These are phyloP conservation scores for Chromis chromis DNA, from an alignment of 2,797 vertebrate genomes.

Conservation along the genomic window DNA sequence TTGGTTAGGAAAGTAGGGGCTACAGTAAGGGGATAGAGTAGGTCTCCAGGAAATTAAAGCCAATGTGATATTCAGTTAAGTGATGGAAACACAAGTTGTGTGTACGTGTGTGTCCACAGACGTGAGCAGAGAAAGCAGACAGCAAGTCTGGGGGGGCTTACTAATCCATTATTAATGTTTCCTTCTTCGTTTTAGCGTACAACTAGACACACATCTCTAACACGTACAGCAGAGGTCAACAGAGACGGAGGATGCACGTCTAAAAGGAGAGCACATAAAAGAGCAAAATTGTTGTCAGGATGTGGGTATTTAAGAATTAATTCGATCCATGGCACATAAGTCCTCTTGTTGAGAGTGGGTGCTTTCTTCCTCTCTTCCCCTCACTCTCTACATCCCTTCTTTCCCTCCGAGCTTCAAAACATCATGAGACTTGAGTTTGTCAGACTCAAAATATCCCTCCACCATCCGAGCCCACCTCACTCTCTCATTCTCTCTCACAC, in stretches of 20 bases:
- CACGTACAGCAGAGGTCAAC: constrained; percentile 17
- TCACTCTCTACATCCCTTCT: constrained; percentile 13
- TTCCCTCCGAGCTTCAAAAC: constrained; percentile 73
- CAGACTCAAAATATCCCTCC: constrained; percentile 58
- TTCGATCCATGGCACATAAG: constrained; percentile 43
- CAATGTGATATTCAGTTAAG: neutral
- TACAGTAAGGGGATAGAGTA: neutral
- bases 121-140: constrained; percentile 45
- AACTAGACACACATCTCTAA: constrained; percentile 22
- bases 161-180: constrained; percentile 68
- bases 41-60: neutral
- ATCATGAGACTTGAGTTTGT: constrained; percentile 80
- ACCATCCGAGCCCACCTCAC: constrained; percentile 25
- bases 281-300: constrained; percentile 5
- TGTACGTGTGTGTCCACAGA: constrained; percentile 22
- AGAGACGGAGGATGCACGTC: neutral
- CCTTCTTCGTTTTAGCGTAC: constrained; percentile 37
- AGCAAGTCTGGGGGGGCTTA: constrained; percentile 58
- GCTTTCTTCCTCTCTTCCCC: constrained; percentile 15
- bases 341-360: constrained; percentile 40
- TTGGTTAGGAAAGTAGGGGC: too few relatives aligned
- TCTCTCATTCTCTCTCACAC: constrained; percentile 8
- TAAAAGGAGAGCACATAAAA: constrained; percentile 2
- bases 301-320: constrained; percentile 38
- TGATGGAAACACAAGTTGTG: neutral